Evolutionary conservation across 2,113 vertebrate genomes (phyloP).

Genomic region (Pituophis catenifer): DNA sequence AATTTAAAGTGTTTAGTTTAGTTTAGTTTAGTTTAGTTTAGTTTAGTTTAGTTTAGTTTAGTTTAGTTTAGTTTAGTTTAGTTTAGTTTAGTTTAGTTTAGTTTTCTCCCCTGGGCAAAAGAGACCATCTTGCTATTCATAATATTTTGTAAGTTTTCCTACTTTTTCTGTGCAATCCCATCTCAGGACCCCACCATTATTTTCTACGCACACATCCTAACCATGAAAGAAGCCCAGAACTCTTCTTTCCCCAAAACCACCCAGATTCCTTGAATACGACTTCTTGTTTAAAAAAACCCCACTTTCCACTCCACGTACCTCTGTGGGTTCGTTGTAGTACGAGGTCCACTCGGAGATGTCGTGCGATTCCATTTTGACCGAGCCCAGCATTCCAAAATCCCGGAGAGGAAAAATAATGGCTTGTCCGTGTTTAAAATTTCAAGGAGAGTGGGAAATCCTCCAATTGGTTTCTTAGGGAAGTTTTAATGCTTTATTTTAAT

Average conservation of each 20-base stretch:
- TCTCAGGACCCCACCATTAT: background rate
- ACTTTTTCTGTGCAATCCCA: background rate
- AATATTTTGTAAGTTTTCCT: background rate
- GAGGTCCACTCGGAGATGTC: slow-evolving; percentile 81
- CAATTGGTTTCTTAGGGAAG: background rate
- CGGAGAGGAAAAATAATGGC: background rate
- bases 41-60: too few relatives aligned
- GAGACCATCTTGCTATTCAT: background rate
- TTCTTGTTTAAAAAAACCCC: background rate
- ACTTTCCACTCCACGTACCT: slow-evolving; percentile 61
- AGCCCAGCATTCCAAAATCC: slow-evolving; percentile 79
- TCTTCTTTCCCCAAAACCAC: background rate
- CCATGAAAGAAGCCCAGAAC: background rate
- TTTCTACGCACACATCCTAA: background rate
- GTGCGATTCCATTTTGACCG: slow-evolving; percentile 84
- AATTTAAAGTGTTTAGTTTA: background rate
- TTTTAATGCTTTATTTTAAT: background rate
- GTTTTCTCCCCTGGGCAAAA: background rate
- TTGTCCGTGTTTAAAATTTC: background rate
- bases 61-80: background rate
- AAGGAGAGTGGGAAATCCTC: background rate
- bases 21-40: background rate
- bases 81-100: background rate
- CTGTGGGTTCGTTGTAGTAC: slow-evolving; percentile 78
- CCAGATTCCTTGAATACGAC: too few relatives aligned